Evolutionary conservation across 1,140 invertebrate species (phyloP).

Genomic region (Euwallacea fornicatus): DNA sequence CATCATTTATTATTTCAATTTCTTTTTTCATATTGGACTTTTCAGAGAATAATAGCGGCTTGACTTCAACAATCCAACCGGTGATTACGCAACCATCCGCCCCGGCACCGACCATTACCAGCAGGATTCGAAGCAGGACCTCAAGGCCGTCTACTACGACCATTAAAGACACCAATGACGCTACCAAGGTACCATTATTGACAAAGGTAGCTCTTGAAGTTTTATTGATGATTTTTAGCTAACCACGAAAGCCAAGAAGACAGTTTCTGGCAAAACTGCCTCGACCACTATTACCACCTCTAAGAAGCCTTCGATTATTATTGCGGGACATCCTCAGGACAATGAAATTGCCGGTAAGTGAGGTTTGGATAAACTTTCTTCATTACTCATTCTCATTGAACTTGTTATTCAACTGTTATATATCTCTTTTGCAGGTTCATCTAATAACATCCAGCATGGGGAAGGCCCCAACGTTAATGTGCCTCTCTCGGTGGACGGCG

Average conservation of each 20-base stretch:
- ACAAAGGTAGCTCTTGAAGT: slow-evolving; percentile 11
- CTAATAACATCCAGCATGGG: slow-evolving; percentile 56
- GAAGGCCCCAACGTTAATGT: slow-evolving; percentile 67
- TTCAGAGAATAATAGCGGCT: background rate
- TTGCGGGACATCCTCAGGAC: slow-evolving; percentile 66
- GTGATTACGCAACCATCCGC: slow-evolving; percentile 7
- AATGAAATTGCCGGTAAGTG: slow-evolving; percentile 57
- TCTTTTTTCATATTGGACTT: background rate
- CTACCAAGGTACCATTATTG: background rate
- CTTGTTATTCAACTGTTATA: background rate
- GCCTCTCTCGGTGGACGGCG: slow-evolving; percentile 67
- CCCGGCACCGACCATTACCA: slow-evolving; percentile 38
- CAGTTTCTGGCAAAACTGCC: background rate
- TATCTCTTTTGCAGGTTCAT: slow-evolving; percentile 49
- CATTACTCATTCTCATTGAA: background rate
- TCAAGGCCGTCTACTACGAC: slow-evolving; percentile 53
- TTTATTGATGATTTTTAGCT: background rate
- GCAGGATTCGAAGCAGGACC: slow-evolving; percentile 49
- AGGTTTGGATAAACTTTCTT: no score
- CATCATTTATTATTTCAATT: background rate
- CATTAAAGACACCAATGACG: slow-evolving; percentile 44
- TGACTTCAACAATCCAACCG: background rate
- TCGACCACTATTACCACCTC: slow-evolving; percentile 34
- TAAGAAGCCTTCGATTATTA: slow-evolving; percentile 61
- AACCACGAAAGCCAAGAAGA: background rate